Percentiles rank a stretch among this genome's conserved stretches.
phyloP scores from a whole-genome alignment of 2,113 vertebrate genomes.

The Montifringilla adamsi region DNA sequence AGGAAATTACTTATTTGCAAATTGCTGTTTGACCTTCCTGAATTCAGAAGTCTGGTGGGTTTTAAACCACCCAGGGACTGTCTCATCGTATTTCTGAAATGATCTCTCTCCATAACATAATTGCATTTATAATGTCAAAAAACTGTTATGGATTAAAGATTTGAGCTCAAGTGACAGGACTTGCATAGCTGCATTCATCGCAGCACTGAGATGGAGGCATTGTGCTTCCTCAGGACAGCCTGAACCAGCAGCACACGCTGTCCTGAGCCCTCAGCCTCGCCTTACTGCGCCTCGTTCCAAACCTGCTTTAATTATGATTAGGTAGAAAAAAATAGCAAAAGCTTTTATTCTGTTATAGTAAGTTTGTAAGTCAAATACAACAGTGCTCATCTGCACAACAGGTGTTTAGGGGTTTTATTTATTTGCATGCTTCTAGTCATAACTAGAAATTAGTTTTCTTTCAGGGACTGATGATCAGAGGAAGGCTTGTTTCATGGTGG shows the following conservation, averaged over 20 bases:
- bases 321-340: background rate
- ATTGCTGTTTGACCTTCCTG: constrained; percentile 45
- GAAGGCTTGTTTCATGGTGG: background rate
- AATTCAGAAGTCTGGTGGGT: constrained; percentile 40
- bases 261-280: background rate
- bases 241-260: background rate
- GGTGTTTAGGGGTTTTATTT: background rate
- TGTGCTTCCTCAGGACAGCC: background rate
- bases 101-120: background rate
- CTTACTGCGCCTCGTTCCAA: rapidly evolving
- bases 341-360: background rate
- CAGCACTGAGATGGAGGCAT: background rate
- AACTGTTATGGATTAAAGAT: background rate
- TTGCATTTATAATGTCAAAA: background rate
- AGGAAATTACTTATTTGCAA: constrained; percentile 39
- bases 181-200: background rate
- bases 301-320: background rate
- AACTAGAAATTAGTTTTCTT: background rate
- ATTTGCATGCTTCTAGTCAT: background rate
- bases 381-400: background rate
- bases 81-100: background rate
- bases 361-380: background rate
- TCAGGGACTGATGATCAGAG: background rate
- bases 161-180: background rate
- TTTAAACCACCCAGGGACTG: background rate